Evolutionary conservation across 2,888 invertebrate genomes (phyloP).

Genomic region (Heteromurus nitidus): DNA sequence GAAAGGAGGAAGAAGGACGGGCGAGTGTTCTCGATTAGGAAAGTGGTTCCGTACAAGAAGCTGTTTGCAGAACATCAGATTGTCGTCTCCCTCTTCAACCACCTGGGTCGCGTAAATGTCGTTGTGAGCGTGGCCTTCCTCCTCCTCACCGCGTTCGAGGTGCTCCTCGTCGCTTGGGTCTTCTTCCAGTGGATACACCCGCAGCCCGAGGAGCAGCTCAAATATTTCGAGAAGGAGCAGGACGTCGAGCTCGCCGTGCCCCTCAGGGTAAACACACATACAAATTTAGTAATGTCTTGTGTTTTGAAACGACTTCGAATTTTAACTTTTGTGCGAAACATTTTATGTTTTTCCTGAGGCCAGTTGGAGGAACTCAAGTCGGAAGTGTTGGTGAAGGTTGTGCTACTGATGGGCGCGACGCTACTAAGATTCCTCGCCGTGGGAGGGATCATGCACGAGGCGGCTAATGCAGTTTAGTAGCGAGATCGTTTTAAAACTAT

Average conservation of each 20-base stretch:
- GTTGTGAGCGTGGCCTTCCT: neutral
- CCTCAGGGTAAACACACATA: too few relatives aligned
- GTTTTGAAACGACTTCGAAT: too few relatives aligned
- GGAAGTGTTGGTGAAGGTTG: neutral
- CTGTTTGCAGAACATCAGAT: neutral
- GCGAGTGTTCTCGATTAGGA: too few relatives aligned
- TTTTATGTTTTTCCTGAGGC: too few relatives aligned
- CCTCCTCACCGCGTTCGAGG: neutral
- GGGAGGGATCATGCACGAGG: neutral
- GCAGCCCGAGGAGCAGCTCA: neutral
- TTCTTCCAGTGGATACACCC: neutral
- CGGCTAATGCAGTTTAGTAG: neutral
- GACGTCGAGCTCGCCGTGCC: neutral
- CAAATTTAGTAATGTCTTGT: too few relatives aligned
- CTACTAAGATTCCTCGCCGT: neutral
- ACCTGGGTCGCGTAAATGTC: neutral
- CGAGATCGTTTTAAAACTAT: too few relatives aligned
- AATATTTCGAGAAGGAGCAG: neutral
- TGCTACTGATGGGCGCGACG: too few relatives aligned
- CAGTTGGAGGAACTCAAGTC: neutral
- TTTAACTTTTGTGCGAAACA: too few relatives aligned
- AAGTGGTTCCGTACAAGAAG: conserved; percentile 6
- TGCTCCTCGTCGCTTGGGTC: neutral
- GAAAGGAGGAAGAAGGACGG: too few relatives aligned
- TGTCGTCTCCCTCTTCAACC: neutral